These are phyloP conservation scores for Colinus virginianus DNA, from an alignment of 2,113 vertebrate species.

Conservation along the genomic window DNA sequence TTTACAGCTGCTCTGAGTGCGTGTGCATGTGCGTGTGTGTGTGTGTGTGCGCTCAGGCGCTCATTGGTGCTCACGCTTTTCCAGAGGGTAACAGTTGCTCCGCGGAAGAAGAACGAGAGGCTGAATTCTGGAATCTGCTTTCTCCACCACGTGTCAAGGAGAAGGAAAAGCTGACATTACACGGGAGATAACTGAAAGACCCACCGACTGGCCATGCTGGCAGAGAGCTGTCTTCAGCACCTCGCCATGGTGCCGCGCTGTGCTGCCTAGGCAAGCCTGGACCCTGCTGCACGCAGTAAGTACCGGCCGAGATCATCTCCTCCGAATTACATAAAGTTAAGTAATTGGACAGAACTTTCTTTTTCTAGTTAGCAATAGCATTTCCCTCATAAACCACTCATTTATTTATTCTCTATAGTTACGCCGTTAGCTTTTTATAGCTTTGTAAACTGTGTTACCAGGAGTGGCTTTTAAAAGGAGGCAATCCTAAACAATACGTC, in stretches of 20 bases:
- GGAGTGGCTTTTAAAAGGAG: conserved; percentile 68
- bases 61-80: conserved; percentile 68
- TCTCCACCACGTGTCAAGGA: not conserved
- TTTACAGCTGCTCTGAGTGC: conserved; percentile 76
- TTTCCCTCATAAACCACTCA: not conserved
- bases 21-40: not conserved
- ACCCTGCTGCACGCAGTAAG: conserved; percentile 67
- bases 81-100: conserved; percentile 50
- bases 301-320: conserved; percentile 14
- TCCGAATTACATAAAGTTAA: not conserved
- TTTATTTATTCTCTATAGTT: conserved; percentile 13
- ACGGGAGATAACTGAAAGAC: conserved; percentile 54
- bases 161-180: not conserved
- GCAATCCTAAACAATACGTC: conserved; percentile 77
- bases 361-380: not conserved
- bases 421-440: conserved; percentile 65
- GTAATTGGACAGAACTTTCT: conserved; percentile 2
- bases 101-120: conserved; percentile 48
- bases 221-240: conserved; percentile 81
- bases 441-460: conserved; percentile 76
- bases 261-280: conserved; percentile 64
- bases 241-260: conserved; percentile 62
- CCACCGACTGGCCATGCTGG: not conserved
- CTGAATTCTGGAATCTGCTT: not conserved
- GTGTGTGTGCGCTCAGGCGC: conserved; percentile 44